Evolutionary conservation across 2,797 vertebrate genomes (phyloP).

Genomic region (Betta splendens): DNA sequence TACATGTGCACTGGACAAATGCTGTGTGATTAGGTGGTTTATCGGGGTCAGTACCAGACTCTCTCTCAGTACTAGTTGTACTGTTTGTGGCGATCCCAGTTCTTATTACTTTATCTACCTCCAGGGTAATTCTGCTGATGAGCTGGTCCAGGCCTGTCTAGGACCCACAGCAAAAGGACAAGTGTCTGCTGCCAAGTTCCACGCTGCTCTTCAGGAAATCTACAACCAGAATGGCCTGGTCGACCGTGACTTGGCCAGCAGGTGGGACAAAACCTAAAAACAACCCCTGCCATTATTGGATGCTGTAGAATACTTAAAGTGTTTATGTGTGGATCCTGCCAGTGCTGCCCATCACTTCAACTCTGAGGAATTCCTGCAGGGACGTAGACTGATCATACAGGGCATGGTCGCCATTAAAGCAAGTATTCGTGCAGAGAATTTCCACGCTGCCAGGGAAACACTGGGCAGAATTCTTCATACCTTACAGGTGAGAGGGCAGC

Average conservation of each 20-base stretch:
- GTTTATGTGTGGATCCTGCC: background rate
- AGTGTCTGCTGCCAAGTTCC: conserved; percentile 78
- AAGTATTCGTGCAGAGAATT: conserved; percentile 66
- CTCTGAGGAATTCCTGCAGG: conserved; percentile 74
- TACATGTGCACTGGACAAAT: background rate
- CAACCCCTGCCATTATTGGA: background rate
- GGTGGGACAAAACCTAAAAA: conserved; percentile 30
- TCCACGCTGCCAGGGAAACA: conserved; percentile 74
- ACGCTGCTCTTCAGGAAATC: conserved; percentile 75
- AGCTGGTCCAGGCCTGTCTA: conserved; percentile 75
- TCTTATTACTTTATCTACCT: conserved; percentile 4
- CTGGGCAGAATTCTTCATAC: conserved; percentile 77
- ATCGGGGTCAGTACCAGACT: too few species aligned
- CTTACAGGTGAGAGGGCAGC: conserved; percentile 71
- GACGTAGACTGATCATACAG: conserved; percentile 67
- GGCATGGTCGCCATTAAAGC: conserved; percentile 70
- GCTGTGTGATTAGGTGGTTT: background rate
- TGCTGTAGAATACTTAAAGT: background rate
- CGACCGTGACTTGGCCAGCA: conserved; percentile 71
- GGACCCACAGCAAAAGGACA: conserved; percentile 73
- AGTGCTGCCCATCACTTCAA: conserved; percentile 79
- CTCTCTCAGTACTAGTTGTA: too few species aligned
- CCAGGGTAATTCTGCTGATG: conserved; percentile 77
- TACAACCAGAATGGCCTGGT: conserved; percentile 74
- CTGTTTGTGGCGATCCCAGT: too few species aligned